These are phyloP conservation scores for Panzeria rudis DNA, from an alignment of 2,888 invertebrate species.

Conservation along the genomic window DNA sequence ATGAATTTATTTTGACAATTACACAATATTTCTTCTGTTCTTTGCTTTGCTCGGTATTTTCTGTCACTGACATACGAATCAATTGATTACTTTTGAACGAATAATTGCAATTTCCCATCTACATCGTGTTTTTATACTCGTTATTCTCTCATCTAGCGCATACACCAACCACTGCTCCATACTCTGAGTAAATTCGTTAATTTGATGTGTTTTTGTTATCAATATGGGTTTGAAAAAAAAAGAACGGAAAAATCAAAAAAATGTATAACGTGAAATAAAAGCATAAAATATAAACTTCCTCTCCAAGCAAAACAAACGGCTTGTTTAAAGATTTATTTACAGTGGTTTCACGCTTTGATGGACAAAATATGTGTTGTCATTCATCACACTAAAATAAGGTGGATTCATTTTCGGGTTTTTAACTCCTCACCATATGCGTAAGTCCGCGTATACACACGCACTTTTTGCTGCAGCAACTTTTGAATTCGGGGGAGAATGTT, in stretches of 20 bases:
- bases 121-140: constrained; percentile 62
- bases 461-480: too few relatives aligned
- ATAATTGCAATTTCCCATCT: constrained; percentile 44
- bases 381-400: too few relatives aligned
- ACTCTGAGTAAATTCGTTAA: constrained; percentile 17
- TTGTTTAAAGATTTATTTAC: neutral
- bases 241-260: constrained; percentile 50
- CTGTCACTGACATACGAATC: constrained; percentile 48
- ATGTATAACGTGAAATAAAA: constrained; percentile 37
- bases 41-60: constrained; percentile 61
- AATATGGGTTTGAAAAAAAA: too few relatives aligned
- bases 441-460: too few relatives aligned
- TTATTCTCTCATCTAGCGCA: constrained; percentile 52
- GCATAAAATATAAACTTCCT: constrained; percentile 21
- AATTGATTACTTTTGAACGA: constrained; percentile 63
- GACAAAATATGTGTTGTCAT: neutral
- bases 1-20: constrained; percentile 57
- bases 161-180: constrained; percentile 34
- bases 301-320: neutral
- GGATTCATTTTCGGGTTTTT: too few relatives aligned
- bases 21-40: constrained; percentile 63
- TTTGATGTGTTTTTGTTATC: constrained; percentile 7
- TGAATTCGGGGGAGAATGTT: too few relatives aligned
- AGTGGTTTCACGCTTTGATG: neutral
- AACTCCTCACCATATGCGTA: too few relatives aligned